Conservation (phyloP, 2,797 vertebrate genomes). For the Cossypha polioptera region DNA sequence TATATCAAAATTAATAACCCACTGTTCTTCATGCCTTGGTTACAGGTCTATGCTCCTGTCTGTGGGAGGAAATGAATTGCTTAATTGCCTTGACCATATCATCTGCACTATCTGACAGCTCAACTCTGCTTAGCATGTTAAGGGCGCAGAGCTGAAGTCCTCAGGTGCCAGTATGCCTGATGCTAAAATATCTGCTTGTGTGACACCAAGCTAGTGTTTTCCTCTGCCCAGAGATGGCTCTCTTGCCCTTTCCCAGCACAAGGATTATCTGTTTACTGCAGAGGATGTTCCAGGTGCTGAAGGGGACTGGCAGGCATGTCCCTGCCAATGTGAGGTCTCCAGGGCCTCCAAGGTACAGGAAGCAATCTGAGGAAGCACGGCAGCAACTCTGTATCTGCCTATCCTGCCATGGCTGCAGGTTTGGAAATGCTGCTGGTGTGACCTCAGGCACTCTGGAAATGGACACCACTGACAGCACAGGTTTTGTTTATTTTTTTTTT, state of each 20-base stretch:
- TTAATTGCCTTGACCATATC: neutral
- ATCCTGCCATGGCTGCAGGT: neutral
- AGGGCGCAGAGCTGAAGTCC: neutral
- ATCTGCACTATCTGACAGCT: neutral
- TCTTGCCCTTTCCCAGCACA: neutral
- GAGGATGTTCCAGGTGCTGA: neutral
- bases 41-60: neutral
- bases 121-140: rapidly evolving
- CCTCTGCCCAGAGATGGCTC: neutral
- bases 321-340: neutral
- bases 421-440: neutral
- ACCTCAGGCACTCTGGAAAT: neutral
- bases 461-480: too few species aligned
- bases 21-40: neutral
- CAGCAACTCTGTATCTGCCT: neutral
- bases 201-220: neutral
- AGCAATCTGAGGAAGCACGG: neutral
- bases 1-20: neutral
- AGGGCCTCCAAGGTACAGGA: neutral
- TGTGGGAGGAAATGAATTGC: neutral
- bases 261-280: neutral
- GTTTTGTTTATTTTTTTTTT: neutral
- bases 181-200: neutral
- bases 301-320: neutral
- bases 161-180: neutral